Base-by-base conservation (phyloP, 2,888 invertebrate genomes). In the Ceriagrion tenellum region DNA sequence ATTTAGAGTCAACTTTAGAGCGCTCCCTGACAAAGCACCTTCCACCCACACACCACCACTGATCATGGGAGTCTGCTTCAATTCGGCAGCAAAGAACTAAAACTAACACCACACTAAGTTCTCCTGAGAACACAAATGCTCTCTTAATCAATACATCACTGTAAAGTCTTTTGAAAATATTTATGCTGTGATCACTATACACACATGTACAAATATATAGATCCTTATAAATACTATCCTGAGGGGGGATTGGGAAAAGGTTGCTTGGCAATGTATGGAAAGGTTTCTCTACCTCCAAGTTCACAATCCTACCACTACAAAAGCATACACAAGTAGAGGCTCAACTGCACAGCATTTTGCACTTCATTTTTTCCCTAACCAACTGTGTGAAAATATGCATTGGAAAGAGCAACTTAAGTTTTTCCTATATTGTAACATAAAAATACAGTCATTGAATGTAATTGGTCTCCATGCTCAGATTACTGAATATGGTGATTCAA, bases 111-210 rank as follows among this genome's bases (percentile, higher is more conserved):
- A 69, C 55, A 47, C 69, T 93, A 93, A 74, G 40, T 74, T 93
- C 59, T 93, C 69, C 35, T 74, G 55, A 69, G 40, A 93, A 93
- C 74, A 93, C 55, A 93, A 93, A 69, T 93, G 63, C 74, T 47
- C 40, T 69, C 40, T 47, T 63, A 74, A 63, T 69, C 63, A n/a
- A 93, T 63, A 55, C 13, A n/a, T 93, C 69, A 93, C 93, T 93
- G 69, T 93, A 93, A 93, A 93, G 74, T 93, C 69, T 74, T 69
- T 93, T 93, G 93, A 93, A 93, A 93, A 93, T 93, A 93, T 93
- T 93, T 93, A 93, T 93, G 93, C 93, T 93, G 93, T 93, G 93
- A 93, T 93, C 93, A 93, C 93, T 93, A 93, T 93, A 93, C 93
- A 93, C 93, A 69, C 93, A 93, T 93, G 93, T 93, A 93, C 93